Conservation (phyloP, 1,140 invertebrate genomes). For the Pararge aegeria region DNA sequence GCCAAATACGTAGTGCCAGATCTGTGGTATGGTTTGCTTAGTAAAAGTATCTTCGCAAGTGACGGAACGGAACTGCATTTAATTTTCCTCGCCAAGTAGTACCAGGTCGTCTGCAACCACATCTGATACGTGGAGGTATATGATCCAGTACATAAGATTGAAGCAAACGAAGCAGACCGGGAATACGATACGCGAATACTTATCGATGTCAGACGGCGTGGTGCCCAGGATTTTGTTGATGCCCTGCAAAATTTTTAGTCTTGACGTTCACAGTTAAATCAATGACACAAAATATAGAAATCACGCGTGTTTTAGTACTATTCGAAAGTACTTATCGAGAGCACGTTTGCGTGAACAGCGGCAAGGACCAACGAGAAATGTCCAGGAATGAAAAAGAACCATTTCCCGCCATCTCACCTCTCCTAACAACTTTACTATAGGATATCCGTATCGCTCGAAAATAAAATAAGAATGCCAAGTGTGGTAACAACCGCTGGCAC, state of each 20-base stretch:
- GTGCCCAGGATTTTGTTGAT: constrained; percentile 94
- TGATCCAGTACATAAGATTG: constrained; percentile 99
- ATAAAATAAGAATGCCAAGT: too few species aligned
- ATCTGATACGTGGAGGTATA: constrained; percentile 96
- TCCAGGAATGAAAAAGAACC: too few species aligned
- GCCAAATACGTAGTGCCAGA: constrained; percentile 22
- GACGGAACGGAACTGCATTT: constrained; percentile 43
- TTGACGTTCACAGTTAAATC: constrained; percentile 38
- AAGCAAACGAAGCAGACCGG: constrained; percentile 98
- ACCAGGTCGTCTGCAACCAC: constrained; percentile 96
- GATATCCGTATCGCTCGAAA: too few species aligned
- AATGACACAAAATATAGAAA: not conserved
- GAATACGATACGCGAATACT: constrained; percentile 97
- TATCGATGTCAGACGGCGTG: constrained; percentile 97
- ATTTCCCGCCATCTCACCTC: too few species aligned
- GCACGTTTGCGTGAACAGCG: too few species aligned
- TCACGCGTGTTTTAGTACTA: too few species aligned
- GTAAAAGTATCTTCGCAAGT: not conserved
- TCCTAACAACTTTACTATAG: too few species aligned
- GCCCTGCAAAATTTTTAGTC: constrained; percentile 79
- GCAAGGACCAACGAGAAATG: too few species aligned
- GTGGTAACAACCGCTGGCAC: too few species aligned
- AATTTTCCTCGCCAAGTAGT: constrained; percentile 89
- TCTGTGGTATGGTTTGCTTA: constrained; percentile 12
- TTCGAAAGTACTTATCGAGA: too few species aligned